Base-by-base conservation (phyloP, 2,113 vertebrate genomes). In the Brienomyrus longianalis region DNA sequence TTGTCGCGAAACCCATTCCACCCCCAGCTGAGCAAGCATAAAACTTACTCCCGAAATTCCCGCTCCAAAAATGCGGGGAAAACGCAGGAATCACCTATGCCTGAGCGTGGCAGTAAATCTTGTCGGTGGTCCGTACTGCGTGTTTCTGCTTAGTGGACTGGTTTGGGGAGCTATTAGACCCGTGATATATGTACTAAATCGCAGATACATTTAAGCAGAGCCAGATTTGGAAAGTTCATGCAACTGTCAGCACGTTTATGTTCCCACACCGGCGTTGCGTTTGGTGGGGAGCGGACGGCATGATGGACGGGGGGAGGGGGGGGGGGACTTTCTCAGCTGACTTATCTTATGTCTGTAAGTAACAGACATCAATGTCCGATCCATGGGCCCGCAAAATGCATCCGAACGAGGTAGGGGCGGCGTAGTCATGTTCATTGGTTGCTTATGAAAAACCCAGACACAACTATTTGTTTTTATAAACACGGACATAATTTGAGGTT, bases 171-270 rank as follows among this genome's bases (percentile, higher is more conserved):
- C 13, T 47, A 89, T 89, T 89, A 89, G 88, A 50, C 80, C 74
- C 35, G 39, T 84, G 51, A 89, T 89, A 56, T 89, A 89, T 89
- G 88, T 89, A 84, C 39, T 56, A 80, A 89, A 89, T 83, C 77
- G 59, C 88, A 89, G 54, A 84, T 21, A 84, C 51, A 89, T 89
- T 84, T 84, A 89, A 45, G 88, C 77, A 27, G 51, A 43, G 77
- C 23, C 11, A 83, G 77, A 83, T 89, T 56, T 84, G 77, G 88
- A 48, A 54, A 89, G 77, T 83, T 39, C 83, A 83, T 89, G 80
- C 51, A 83, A 19, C 77, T 83, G 51, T 89, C 88, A 83, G 47
- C 50, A 54, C 8, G 51, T 52, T 87, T 54, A 31, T 13, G n/a
- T 31, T 80, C 35, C 74, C 62, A 31, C 15, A 19, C 19, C 13